Evolutionary conservation across 2,113 vertebrate genomes (phyloP).

Genomic region (Chaetodon auriga): DNA sequence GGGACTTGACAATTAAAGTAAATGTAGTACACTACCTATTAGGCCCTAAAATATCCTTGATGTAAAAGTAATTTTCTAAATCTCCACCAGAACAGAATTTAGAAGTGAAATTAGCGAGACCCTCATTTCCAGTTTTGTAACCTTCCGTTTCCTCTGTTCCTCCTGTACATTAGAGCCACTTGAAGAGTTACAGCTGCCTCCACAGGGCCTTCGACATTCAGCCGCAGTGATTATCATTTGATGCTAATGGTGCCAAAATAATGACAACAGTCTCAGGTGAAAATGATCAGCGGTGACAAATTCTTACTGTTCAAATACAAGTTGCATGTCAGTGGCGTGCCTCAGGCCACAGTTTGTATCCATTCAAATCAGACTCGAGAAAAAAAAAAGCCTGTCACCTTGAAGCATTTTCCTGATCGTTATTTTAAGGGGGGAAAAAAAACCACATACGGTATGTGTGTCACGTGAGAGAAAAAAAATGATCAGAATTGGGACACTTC

Average conservation of each 20-base stretch:
- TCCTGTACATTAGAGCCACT: background rate
- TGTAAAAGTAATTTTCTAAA: background rate
- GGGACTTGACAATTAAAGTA: background rate
- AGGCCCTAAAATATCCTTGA: background rate
- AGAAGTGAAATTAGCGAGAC: background rate
- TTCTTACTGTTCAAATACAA: background rate
- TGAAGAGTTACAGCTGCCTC: conserved; percentile 15
- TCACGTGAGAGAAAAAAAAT: conserved; percentile 18
- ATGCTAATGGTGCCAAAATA: conserved; percentile 23
- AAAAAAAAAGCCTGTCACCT: background rate
- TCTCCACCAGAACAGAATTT: background rate
- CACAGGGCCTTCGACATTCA: conserved; percentile 2
- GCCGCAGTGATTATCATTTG: conserved; percentile 8
- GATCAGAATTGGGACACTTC: conserved; percentile 43
- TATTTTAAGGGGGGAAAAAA: conserved; percentile 17
- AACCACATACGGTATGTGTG: conserved; percentile 12
- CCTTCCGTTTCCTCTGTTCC: background rate
- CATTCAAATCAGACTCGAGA: conserved; percentile 1
- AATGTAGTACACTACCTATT: background rate
- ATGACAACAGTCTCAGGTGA: conserved; percentile 18
- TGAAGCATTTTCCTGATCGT: conserved; percentile 24
- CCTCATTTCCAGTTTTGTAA: background rate
- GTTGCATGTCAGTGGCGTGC: background rate
- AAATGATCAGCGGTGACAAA: conserved; percentile 16
- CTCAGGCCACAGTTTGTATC: conserved; percentile 2